phyloP scores from a whole-genome alignment of 2,888 invertebrate genomes.

The Sceliomorpha sp. region DNA sequence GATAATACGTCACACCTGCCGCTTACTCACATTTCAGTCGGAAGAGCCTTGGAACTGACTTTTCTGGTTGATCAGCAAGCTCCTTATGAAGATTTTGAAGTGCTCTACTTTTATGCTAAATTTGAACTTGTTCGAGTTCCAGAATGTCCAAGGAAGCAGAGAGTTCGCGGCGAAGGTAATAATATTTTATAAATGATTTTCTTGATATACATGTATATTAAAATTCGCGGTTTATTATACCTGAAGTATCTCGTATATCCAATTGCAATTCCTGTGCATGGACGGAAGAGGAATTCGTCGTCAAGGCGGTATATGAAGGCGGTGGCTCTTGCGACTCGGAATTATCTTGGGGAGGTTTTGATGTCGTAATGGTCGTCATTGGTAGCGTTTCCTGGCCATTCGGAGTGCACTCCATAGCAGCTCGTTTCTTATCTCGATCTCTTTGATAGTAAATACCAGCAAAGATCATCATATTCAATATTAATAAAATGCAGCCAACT shows the following conservation, averaged over 20 bases:
- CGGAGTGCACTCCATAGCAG: slow-evolving; percentile 69
- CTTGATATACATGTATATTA: no score
- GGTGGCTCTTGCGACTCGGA: slow-evolving; percentile 80
- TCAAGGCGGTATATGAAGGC: slow-evolving; percentile 82
- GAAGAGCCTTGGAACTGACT: slow-evolving; percentile 87
- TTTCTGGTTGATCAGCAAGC: slow-evolving; percentile 88
- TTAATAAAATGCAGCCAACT: slow-evolving; percentile 86
- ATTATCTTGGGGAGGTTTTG: slow-evolving; percentile 74
- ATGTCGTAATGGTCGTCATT: slow-evolving; percentile 78
- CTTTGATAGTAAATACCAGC: slow-evolving; percentile 89
- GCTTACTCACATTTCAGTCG: slow-evolving; percentile 84
- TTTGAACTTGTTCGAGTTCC: slow-evolving; percentile 85
- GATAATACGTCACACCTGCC: slow-evolving; percentile 86
- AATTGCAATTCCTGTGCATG: slow-evolving; percentile 44
- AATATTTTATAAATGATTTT: no score
- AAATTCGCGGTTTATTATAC: no score
- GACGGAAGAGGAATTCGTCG: slow-evolving; percentile 72
- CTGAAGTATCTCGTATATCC: slow-evolving; percentile 26
- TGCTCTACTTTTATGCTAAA: slow-evolving; percentile 88
- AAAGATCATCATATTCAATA: slow-evolving; percentile 88
- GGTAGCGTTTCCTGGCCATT: slow-evolving; percentile 76
- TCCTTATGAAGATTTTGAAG: slow-evolving; percentile 90
- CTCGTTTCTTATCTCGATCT: slow-evolving; percentile 82
- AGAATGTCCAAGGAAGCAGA: slow-evolving; percentile 85
- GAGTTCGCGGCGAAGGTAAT: slow-evolving; percentile 82